Conservation (phyloP, 2,113 vertebrate species). For the Chionomys nivalis region DNA sequence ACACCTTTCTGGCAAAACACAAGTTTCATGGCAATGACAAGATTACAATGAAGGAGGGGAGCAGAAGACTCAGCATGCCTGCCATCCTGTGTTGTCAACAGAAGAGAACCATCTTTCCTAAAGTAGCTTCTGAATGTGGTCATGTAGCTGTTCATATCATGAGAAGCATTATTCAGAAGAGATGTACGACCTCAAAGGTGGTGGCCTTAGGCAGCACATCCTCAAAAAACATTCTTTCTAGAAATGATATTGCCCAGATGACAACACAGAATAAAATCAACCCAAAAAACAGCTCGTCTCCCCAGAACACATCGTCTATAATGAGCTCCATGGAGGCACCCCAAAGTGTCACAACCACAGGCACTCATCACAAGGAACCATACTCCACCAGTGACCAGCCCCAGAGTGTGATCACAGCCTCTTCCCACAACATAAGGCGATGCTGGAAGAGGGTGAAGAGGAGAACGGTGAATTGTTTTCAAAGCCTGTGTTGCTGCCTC, state of each 20-base stretch:
- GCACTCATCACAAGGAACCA: not conserved
- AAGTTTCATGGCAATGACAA: not conserved
- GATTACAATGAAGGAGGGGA: not conserved
- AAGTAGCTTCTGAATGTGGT: not conserved
- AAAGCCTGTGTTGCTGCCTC: not conserved
- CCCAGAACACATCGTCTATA: not conserved
- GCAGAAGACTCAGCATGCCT: not conserved
- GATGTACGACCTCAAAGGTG: not conserved
- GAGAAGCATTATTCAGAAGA: not conserved
- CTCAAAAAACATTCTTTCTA: not conserved
- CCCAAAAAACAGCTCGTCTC: not conserved
- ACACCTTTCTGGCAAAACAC: not conserved
- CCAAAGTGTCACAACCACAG: no score
- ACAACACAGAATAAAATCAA: not conserved
- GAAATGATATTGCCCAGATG: not conserved
- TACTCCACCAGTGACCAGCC: not conserved
- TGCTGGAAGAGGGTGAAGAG: not conserved
- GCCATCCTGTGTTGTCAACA: not conserved
- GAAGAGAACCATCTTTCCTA: not conserved
- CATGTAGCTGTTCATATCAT: not conserved
- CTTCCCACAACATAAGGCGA: not conserved
- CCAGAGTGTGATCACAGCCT: not conserved
- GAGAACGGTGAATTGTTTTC: not conserved
- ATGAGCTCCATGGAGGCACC: not conserved
- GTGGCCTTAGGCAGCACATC: not conserved